Percentiles rank a stretch among this genome's conserved stretches.
phyloP scores from a whole-genome alignment of 2,113 vertebrate species.

The Elephas maximus region DNA sequence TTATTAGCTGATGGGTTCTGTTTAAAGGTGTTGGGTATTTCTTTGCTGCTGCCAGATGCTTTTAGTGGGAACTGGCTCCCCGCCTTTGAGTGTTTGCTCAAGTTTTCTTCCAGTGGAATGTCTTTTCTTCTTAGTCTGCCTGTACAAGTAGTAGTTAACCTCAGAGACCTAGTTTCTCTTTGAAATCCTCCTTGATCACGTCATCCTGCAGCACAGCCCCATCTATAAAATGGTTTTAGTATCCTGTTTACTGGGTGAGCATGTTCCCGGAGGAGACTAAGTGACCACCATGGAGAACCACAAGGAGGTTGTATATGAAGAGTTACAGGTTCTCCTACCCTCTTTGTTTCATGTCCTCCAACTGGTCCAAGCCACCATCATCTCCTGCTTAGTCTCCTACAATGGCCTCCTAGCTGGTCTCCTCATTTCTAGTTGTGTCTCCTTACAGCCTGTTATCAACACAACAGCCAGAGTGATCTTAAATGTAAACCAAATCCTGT shows the following conservation, averaged over 20 bases:
- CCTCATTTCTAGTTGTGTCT: neutral
- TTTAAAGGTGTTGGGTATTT: conserved; percentile 29
- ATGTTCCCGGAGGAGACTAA: neutral
- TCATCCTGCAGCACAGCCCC: too few species aligned
- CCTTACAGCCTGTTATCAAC: neutral
- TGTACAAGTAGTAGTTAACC: neutral
- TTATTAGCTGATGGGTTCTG: conserved; percentile 29
- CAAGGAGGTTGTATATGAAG: neutral
- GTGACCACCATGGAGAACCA: neutral
- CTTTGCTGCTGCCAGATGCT: neutral
- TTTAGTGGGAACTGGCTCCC: neutral
- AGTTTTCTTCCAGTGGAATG: neutral
- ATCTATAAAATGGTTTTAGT: neutral
- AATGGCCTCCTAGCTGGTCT: too few species aligned
- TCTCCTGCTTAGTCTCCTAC: neutral
- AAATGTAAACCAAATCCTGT: too few species aligned
- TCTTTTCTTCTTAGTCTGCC: neutral
- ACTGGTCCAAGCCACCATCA: neutral
- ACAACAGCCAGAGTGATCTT: neutral
- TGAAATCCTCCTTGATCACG: neutral
- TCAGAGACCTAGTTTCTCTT: neutral
- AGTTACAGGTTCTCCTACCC: neutral
- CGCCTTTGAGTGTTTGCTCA: neutral
- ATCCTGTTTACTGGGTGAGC: neutral
- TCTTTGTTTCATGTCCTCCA: neutral